phyloP scores from a whole-genome alignment of 1,140 invertebrate genomes.

The Neodiprion lecontei region DNA sequence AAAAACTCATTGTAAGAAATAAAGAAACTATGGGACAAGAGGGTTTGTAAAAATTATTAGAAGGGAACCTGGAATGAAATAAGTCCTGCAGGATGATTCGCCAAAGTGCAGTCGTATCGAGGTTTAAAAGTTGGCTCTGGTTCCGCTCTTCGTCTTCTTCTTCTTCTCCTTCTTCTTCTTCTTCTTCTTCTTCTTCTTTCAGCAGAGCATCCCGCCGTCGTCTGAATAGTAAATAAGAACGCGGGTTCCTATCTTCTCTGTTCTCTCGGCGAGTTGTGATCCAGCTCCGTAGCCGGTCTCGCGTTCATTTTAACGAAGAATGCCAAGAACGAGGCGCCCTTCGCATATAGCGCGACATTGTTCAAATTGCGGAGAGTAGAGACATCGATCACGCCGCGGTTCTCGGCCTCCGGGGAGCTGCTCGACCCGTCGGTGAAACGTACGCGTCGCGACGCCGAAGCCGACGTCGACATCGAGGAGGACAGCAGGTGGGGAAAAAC shows the following conservation, averaged over 20 bases:
- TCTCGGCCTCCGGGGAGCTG: constrained; percentile 49
- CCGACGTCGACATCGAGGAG: background rate
- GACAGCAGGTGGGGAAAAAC: background rate
- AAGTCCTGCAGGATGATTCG: too few relatives aligned
- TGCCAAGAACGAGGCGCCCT: constrained; percentile 41
- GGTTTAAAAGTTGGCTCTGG: too few relatives aligned
- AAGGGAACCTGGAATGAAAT: too few relatives aligned
- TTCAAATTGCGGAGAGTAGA: constrained; percentile 57
- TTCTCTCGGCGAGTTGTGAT: too few relatives aligned
- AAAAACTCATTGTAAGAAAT: too few relatives aligned
- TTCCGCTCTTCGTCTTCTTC: too few relatives aligned
- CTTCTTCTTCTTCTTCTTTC: background rate
- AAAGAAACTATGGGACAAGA: too few relatives aligned
- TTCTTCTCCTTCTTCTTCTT: too few relatives aligned
- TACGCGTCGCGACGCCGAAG: background rate
- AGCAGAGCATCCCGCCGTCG: background rate
- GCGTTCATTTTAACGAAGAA: constrained; percentile 49
- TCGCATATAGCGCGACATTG: constrained; percentile 50
- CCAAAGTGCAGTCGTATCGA: too few relatives aligned
- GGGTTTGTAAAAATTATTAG: too few relatives aligned
- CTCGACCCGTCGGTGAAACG: constrained; percentile 31
- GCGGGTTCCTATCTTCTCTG: constrained; percentile 1
- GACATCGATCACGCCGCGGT: constrained; percentile 53
- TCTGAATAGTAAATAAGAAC: constrained; percentile 55
- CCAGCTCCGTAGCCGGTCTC: constrained; percentile 12